Conservation (phyloP, 2,888 invertebrate species). For the Eupithecia subumbrata region DNA sequence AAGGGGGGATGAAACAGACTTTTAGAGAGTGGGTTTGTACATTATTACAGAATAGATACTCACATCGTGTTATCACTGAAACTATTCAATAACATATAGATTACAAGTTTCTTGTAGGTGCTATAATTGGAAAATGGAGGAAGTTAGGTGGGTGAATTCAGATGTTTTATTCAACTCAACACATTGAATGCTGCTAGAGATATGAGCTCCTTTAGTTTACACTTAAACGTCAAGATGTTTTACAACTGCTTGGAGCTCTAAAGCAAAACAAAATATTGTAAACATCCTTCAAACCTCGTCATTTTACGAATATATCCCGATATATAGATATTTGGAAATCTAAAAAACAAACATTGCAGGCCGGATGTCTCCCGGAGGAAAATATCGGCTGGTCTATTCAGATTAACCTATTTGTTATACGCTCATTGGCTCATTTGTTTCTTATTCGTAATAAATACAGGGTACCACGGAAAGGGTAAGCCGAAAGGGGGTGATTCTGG, state of each 20-base stretch:
- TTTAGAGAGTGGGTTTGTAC: too few species aligned
- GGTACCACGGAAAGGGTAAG: too few species aligned
- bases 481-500: too few species aligned
- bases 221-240: neutral
- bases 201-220: neutral
- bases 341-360: neutral
- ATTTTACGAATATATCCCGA: neutral
- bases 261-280: neutral
- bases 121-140: neutral
- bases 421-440: too few species aligned
- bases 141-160: neutral
- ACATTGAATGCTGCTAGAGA: neutral
- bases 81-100: too few species aligned
- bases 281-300: neutral
- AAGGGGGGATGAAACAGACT: too few species aligned
- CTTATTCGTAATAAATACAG: too few species aligned
- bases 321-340: neutral
- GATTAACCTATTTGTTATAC: neutral
- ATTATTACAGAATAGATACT: too few species aligned
- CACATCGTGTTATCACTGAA: too few species aligned
- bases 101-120: too few species aligned
- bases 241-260: neutral
- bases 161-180: neutral
- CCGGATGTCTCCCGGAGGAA: neutral
- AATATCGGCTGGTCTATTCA: neutral